Base-by-base conservation (phyloP, 2,797 vertebrate species). In the Danio albolineatus region DNA sequence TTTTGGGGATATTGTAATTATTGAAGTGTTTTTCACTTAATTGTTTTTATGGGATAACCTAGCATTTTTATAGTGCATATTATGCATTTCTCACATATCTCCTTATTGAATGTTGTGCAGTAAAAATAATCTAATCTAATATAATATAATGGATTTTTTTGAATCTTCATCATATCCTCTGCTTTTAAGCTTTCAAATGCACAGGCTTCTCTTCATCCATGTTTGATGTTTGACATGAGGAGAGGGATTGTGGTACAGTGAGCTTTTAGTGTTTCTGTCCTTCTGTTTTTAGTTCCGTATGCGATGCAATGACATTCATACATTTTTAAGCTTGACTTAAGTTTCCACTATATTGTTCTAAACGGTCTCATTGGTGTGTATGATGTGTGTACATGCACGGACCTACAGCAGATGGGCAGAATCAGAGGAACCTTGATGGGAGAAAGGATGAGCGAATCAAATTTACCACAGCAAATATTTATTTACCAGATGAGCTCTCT, bases 381-480 rank as follows among this genome's bases (percentile, higher is more conserved):
- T 59, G 4, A 39, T 74, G 61, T 49, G 10, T 65, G 79, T 69
- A 48, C 39, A 57, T 43, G 10, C 10, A 17, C 7, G 61, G 70
- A 61, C 6, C 44, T 21, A 17, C 53, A 46, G 16, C 49, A 69
- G 84, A 81, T 62, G 46, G 43, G 7, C 21, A 17, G 57, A 70
- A 53, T 53, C 36, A 38, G 70, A 83, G 54, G 74, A 85, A 87
- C 83, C 82, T 84, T 85, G 74, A 86, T 83, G 81, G 80, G 79
- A 75, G 49, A 83, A 67, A 80, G 82, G 81, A 72, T 89, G 88
- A 91, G 86, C 85, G 70, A 92, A 89, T 91, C 82, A 88, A 87
- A 90, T 89, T 80, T 89, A 82, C 74, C 14, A 85, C 88, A 78
- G 80, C 79, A 90, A 93, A 93, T 92, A 90, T 92, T 91, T 92